Evolutionary conservation across 2,797 vertebrate species (phyloP), one percentile per base, ranked within the genome.

Genomic region (Ctenopoma multispine): DNA sequence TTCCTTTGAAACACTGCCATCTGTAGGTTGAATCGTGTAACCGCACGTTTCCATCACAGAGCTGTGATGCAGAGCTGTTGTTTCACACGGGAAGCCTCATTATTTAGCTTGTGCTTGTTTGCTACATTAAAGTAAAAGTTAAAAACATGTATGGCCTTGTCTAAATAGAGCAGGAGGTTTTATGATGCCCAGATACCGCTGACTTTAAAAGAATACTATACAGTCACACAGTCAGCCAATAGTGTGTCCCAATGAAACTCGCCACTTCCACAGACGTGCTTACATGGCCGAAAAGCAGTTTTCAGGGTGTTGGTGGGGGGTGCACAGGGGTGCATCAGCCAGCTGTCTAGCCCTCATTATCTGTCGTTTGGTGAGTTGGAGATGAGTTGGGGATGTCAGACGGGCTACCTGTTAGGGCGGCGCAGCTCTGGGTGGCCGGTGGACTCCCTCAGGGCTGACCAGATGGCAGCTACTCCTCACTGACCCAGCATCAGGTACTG

Each of bases 261-360:
- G 46, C 36, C 53, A 15, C 46, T 27, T 23, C 23, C 31, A 36
- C 17, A 64, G 38, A 80, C 78, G 61, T 75, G 84, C 86, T 82
- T 69, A 62, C 58, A 7, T 21, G 48, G 75, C 78, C 72, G 65
- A 81, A 91, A 82, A 63, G 55, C 70, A 75, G 47, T 76, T 75
- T 72, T 79, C 46, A 18, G 69, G 67, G 29, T 69, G 58, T 34
- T 31, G 21, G 29, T 9, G 43, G 3, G 23, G 49, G 20, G 18
- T 7, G 11, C 15, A 55, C 4, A 1, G 67, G 31, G 54, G 56
- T 64, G 71, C 23, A 38, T 31, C 4, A 18, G 54, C 87, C 90
- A 90, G 87, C 84, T 89, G 88, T 89, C 86, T 77, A 49, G 64
- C 54, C 75, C 89, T 91, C 86, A 85, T 90, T 89, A 90, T 84